Base-by-base conservation (phyloP, 2,797 vertebrate species). In the Spinus olivaceus region DNA sequence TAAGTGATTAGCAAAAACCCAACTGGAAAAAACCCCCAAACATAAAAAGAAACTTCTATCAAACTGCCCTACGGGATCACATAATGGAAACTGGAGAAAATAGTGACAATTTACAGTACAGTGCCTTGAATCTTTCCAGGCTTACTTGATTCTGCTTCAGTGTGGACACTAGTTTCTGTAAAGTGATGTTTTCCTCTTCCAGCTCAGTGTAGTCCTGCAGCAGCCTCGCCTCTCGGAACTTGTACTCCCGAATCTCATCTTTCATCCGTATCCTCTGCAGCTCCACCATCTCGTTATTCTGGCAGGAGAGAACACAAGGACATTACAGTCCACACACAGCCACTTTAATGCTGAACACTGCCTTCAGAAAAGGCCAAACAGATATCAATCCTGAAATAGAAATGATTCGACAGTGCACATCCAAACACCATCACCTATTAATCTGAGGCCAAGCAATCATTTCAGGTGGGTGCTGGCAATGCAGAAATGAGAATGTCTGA, bases 201-300 rank as follows among this genome's bases (percentile, higher is more conserved):
- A 99, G 98, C 96, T 99, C 99, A 0, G 99, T 99, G 97, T 99
- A 99, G 95, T 99, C 99, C 97, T 99, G 99, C 56, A 99, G 98
- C 49, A 99, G 98, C 17, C 99, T 97, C 0, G 99, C 98, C 94
- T 99, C 99, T 87, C 99, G 98, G 96, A 99, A 99, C 83, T 99
- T 99, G 95, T 99, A 99, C 96, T 99, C 99, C 90, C 98, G 98
- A 71, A 99, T 99, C 97, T 99, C 99, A 19, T 99, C 99, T 92
- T 99, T 99, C 99, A 99, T 99, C 72, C 99, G 97, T 97, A 97
- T 97, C 96, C 98, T 98, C 97, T 99, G 99, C 8, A 99, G 98
- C 90, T 99, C 99, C 97, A 98, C 97, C 97, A 98, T 98, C 91
- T 99, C 99, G 0, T 98, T 99, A 86, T 97, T 99, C 99, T 99